These are phyloP conservation scores for Campoletis raptor DNA, from an alignment of 2,888 invertebrate genomes.

Conservation along the genomic window DNA sequence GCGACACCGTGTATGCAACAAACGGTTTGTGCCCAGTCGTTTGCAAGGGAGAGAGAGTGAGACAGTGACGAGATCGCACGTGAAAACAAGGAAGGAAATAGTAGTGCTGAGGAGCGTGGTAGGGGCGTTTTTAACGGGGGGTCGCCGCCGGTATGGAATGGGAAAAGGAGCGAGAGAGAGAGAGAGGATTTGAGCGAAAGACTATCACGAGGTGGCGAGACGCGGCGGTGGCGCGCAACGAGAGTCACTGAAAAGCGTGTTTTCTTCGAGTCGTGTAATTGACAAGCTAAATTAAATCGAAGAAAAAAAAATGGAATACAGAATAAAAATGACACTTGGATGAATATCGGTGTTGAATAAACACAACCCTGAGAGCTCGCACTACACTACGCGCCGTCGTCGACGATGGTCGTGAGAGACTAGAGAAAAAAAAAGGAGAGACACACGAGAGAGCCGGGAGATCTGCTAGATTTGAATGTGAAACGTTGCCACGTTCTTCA, in stretches of 20 bases:
- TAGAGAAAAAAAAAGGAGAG: conserved; percentile 59
- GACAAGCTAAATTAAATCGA: background rate
- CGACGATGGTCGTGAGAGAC: conserved; percentile 53
- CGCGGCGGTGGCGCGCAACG: conserved; percentile 16
- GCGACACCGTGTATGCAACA: conserved; percentile 22
- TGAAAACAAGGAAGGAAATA: conserved; percentile 40
- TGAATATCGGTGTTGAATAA: background rate
- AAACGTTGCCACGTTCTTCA: conserved; percentile 83
- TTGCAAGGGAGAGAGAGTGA: background rate
- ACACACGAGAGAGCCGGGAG: conserved; percentile 75
- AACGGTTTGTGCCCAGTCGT: conserved; percentile 5
- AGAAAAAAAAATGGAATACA: background rate
- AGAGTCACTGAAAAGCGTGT: conserved; percentile 2
- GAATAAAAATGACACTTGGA: background rate
- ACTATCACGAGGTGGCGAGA: conserved; percentile 21
- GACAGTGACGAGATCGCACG: conserved; percentile 1
- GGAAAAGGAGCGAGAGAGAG: background rate
- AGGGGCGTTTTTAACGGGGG: conserved; percentile 35
- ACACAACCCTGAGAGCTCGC: conserved; percentile 21
- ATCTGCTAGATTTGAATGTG: conserved; percentile 82
- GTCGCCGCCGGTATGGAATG: conserved; percentile 8
- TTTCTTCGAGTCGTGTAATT: background rate
- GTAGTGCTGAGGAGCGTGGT: conserved; percentile 20
- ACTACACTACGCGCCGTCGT: conserved; percentile 14
- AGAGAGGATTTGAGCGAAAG: conserved; percentile 2